Evolutionary conservation across 2,888 invertebrate species (phyloP).

Genomic region (Tetrapedia diversipes): DNA sequence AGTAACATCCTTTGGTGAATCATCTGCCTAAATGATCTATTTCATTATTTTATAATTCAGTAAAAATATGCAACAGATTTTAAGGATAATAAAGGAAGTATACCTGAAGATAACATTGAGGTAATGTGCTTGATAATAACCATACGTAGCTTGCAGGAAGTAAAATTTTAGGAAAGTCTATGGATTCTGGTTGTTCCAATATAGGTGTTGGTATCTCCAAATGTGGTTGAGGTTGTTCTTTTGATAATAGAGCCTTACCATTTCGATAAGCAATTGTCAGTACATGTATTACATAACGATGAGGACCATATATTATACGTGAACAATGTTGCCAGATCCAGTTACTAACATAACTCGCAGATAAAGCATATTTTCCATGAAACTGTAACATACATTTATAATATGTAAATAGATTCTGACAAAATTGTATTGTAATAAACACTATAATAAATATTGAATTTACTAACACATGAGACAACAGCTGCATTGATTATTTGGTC

Average conservation of each 20-base stretch:
- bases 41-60: background rate
- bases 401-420: background rate
- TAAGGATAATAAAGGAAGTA: constrained; percentile 49
- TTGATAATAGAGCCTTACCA: constrained; percentile 76
- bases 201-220: constrained; percentile 91
- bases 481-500: constrained; percentile 89
- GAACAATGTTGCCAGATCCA: constrained; percentile 93
- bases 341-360: constrained; percentile 90
- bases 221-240: constrained; percentile 79
- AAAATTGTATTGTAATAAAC: background rate
- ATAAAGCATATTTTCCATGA: constrained; percentile 90
- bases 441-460: constrained; percentile 31
- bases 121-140: constrained; percentile 88
- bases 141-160: constrained; percentile 88
- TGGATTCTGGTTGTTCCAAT: constrained; percentile 81
- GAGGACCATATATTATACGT: constrained; percentile 89
- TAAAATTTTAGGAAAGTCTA: constrained; percentile 79
- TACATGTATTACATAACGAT: constrained; percentile 87
- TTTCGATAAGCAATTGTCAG: constrained; percentile 85
- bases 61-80: background rate
- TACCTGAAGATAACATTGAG: constrained; percentile 83
- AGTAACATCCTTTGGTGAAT: constrained; percentile 61
- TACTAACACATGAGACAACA: constrained; percentile 88
- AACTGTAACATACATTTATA: constrained; percentile 83
- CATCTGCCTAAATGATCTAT: constrained; percentile 47